Evolutionary conservation across 1,140 invertebrate species (phyloP), one percentile per base, ranked within the genome.

Genomic region (Lysiphlebus fabarum): DNA sequence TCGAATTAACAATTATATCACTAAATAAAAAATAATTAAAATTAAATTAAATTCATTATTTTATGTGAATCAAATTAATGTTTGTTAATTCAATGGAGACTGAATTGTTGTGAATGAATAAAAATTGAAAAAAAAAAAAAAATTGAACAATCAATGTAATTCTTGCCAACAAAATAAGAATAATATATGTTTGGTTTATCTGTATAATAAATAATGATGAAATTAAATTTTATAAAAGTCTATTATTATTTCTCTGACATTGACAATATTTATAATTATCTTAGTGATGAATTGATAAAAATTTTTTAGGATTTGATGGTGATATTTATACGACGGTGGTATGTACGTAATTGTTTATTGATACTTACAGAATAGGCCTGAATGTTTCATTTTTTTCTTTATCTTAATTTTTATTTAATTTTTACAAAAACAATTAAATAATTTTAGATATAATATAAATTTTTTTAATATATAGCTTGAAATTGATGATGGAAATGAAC

Each of bases 401-500:
- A 60, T 53, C 36, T n/a, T n/a, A 53, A 58, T 54, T 47, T 41
- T 56, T 43, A 62, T 59, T 11, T 53, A n/a, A n/a, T n/a, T n/a
- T n/a, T n/a, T n/a, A n/a, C n/a, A n/a, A n/a, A n/a, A n/a, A n/a
- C 58, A 49, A 55, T 49, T 10, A 62, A 9, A 57, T 59, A 37
- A 54, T 66, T 38, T 60, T 45, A 44, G 47, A 45, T 59, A 38
- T 55, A 59, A 54, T 62, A 45, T 68, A 58, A 59, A 58, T 61
- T 68, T 56, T 62, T 71, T 67, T 58, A 59, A 64, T 74, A 76
- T 84, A 59, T 80, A 97, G 94, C 76, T 98, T 76, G 95, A 98
- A 86, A 91, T 96, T 66, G 93, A 96, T 74, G 86, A 88, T 67
- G 90, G 90, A 47, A 85, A 85, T 65, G 94, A 98, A 81, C 74